Evolutionary conservation across 1,140 invertebrate genomes (phyloP), one percentile per base, ranked within the genome.

Genomic region (Gonatopus flavifemur): DNA sequence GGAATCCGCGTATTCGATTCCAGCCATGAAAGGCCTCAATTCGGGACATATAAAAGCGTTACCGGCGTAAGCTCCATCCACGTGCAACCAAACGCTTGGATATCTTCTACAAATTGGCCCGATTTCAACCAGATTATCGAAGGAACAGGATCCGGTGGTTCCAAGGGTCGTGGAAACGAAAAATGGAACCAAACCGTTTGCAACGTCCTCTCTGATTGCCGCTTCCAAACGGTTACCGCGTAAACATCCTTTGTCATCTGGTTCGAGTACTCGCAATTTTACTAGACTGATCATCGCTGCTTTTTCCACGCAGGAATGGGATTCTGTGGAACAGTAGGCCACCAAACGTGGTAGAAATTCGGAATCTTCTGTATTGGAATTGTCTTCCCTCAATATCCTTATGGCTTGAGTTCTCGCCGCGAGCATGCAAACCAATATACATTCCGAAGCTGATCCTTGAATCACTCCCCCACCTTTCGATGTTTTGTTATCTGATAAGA

Each of bases 231-330:
- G 85, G 38, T 84, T 79, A 0, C 92, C 93, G 16, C 91, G 80
- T 12, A 97, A 77, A 20, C 85, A 81, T 59, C 86, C 90, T 42
- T 88, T 85, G 19, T 90, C 88, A 64, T 97, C 94, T 0, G 92
- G 88, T 36, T 95, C 91, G 13, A 97, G 77, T 22, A 95, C 90
- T 44, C 91, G 78, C 31, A 97, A 78, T 67, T 94, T 94, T 1
- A 97, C 90, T 53, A 95, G 81, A 15, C 87, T 84, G 63, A 97
- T 93, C 84, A 94, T 94, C 7, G 91, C 92, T 6, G 94, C 93
- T 70, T 97, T 98, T 78, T 98, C 93, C 1, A 96, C 89, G 65
- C 90, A 94, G 0, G 92, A 95, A 75, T 97, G 94, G 2, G 93
- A 88, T 77, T 96, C 88, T 39, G 86, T 85, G 13, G 82, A 88